Percentiles rank a stretch among this genome's conserved stretches.
Conservation (phyloP, 1,140 invertebrate species). For the Monochamus saltuarius region DNA sequence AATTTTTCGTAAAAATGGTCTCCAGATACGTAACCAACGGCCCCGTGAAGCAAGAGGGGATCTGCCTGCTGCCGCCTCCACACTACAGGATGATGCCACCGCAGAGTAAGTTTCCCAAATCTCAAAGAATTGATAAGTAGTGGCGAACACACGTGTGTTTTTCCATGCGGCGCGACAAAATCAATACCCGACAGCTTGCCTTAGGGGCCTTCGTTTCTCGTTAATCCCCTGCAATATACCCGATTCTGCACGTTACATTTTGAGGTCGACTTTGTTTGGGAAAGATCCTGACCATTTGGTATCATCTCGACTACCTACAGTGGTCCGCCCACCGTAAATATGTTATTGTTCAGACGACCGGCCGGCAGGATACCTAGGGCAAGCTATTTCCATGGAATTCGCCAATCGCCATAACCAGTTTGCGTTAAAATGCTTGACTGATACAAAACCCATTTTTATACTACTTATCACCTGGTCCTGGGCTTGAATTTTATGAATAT, state of each 20-base stretch:
- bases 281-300: constrained; percentile 10
- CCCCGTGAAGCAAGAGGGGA: constrained; percentile 47
- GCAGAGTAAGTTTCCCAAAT: constrained; percentile 43
- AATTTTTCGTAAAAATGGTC: constrained; percentile 28
- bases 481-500: too few species aligned
- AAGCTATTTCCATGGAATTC: too few species aligned
- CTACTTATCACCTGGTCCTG: too few species aligned
- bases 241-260: background rate
- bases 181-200: too few species aligned
- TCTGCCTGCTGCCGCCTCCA: constrained; percentile 46
- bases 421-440: too few species aligned
- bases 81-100: constrained; percentile 45
- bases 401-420: too few species aligned
- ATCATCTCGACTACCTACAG: constrained; percentile 2
- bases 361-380: background rate
- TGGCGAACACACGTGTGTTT: constrained; percentile 1
- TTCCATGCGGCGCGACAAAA: too few species aligned
- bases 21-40: constrained; percentile 48
- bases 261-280: background rate
- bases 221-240: too few species aligned
- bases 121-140: background rate
- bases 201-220: too few species aligned
- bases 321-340: background rate
- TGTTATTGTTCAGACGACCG: background rate
- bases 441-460: too few species aligned